Base-by-base conservation (phyloP, 2,888 invertebrate genomes). In the Pandemis heparana region DNA sequence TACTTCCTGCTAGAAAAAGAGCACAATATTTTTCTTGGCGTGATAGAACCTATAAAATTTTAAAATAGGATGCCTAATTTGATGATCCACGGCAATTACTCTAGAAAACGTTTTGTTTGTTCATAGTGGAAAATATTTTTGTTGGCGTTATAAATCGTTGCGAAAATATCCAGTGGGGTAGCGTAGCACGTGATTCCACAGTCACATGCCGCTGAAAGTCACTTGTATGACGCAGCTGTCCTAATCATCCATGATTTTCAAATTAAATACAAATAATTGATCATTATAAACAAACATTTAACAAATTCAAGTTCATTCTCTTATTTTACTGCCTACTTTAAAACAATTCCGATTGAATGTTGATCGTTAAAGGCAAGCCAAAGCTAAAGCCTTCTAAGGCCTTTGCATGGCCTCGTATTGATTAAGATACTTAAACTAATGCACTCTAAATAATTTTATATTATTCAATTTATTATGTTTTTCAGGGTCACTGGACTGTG, bases 401-500 rank as follows among this genome's bases (percentile, higher is more conserved):
- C 39, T 53, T 48, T 61, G 32, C 43, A 2, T 38, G 72, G 56
- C 72, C 67, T 72, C 72, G 67, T 12, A 39, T 46, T 48, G 7
- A 43, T 67, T 61, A 61, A 63, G 62, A 16, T 16, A 48, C 51
- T 48, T 65, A 6, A 59, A 71, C 60, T 48, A 65, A 53, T 46
- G 18, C 14, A 66, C n/a, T 39, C 61, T 71, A 53, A 53, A 38
- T 46, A 67, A 41, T 43, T 5, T 53, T 9, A 53, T 53, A 53
- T 18, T 53, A 53, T 18, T 14, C 14, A 8, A 9, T 62, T 53
- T 38, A 46, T 23, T 46, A 62, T 56, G 1, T 23, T 16, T 14
- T 71, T 43, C 72, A 72, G 56, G 62, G 72, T 48, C 62, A 62
- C 43, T 10, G 63, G 63, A 63, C 43, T 46, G 51, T 8, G 60